Evolutionary conservation across 2,113 vertebrate genomes (phyloP), one percentile per base, ranked within the genome.

Genomic region (Pteruthius melanotis): DNA sequence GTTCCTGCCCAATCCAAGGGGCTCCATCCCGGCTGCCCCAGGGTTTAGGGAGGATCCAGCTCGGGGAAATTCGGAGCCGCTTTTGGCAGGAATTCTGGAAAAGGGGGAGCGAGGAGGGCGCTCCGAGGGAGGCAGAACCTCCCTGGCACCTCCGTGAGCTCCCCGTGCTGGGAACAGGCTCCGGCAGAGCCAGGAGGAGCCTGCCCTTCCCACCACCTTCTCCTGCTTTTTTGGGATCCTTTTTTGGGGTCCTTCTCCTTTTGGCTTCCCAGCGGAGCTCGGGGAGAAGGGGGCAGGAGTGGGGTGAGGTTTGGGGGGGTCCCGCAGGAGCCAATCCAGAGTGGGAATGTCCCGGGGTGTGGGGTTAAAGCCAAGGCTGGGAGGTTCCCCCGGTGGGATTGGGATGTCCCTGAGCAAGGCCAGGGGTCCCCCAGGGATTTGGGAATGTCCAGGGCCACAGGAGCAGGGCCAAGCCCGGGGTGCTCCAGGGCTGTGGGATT

Each of bases 221-320:
- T 18, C 35, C 59, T 19, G 26, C 26, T 30, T 14, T 15, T 30
- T 47, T 28, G 11, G 11, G 15, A 59, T 40, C 13, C 16, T 19
- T 27, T 8, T 30, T 47, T 28, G 11, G 11, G 15, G 35, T 40
- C 13, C 16, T 19, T 27, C 7, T 7, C 22, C 37, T 22, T 56
- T 40, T 4, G 37, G 68, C 9, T 2, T 0, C 61, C 53, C 71
- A 0, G 37, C 0, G 17, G 37, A 63, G 77, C 77, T 39, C 1
- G 0, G 4, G 49, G 70, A 16, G 70, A 24, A 18, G 42, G 44
- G 44, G 44, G 44, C 44, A 15, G 54, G 54, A 6, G 1, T 0
- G 4, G 16, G 54, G 37, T 6, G 37, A 57, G 42, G 35, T 39
- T 9, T 26, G 35, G 59, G 59, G 14, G 35, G 59, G 24, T 39